Conservation (phyloP, 2,113 vertebrate species). For the Saguinus imperator region DNA sequence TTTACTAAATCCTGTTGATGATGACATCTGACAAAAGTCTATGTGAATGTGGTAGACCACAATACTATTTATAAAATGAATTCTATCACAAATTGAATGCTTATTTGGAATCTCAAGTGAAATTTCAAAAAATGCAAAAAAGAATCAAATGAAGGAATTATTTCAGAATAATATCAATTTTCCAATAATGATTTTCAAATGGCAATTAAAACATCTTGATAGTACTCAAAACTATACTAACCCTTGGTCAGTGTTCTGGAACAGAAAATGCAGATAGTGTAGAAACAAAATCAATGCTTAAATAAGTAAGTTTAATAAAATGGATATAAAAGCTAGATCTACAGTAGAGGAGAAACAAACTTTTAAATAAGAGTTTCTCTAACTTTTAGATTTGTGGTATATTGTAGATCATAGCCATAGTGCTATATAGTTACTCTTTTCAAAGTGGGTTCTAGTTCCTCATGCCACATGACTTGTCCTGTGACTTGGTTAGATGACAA, state of each 20-base stretch:
- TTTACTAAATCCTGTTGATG: background rate
- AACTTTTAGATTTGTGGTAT: background rate
- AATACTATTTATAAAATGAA: background rate
- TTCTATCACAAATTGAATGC: background rate
- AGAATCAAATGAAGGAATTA: conserved; percentile 13
- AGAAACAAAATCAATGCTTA: conserved; percentile 31
- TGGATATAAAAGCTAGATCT: conserved; percentile 18
- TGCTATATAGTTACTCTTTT: background rate
- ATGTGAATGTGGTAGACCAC: background rate
- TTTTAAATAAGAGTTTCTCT: background rate
- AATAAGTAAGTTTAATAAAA: background rate
- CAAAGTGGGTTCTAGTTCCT: conserved; percentile 3
- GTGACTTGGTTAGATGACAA: background rate
- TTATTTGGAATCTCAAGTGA: conserved; percentile 15
- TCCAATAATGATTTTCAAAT: conserved; percentile 30
- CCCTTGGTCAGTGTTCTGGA: background rate
- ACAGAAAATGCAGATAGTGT: conserved; percentile 23
- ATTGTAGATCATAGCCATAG: background rate
- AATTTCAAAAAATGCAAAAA: conserved; percentile 43
- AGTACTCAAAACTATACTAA: background rate
- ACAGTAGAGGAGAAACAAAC: background rate
- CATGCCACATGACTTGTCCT: background rate
- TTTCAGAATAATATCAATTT: conserved; percentile 33
- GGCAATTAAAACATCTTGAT: conserved; percentile 22
- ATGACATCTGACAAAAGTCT: background rate